These are phyloP conservation scores for Chymomyza amoena DNA, from an alignment of 2,888 invertebrate genomes.

Conservation along the genomic window DNA sequence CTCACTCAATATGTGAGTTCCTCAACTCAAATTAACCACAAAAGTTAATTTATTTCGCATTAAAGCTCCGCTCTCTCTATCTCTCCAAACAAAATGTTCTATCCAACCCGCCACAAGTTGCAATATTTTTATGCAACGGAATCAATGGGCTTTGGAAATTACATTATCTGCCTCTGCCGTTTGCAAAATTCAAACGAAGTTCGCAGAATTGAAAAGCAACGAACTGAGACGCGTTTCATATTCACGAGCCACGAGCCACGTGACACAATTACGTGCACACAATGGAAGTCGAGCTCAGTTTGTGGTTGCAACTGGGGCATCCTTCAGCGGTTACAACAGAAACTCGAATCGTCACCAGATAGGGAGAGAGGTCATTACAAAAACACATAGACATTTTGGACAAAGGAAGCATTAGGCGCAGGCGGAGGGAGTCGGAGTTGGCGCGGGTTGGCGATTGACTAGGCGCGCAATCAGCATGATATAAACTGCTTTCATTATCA, in stretches of 20 bases:
- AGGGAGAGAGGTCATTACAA: slow-evolving; percentile 27
- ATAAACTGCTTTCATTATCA: slow-evolving; percentile 33
- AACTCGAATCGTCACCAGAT: not conserved
- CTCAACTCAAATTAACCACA: too few relatives aligned
- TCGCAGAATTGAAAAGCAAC: slow-evolving; percentile 24
- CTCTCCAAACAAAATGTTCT: not conserved
- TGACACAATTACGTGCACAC: slow-evolving; percentile 51
- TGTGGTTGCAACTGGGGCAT: not conserved
- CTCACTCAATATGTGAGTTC: too few relatives aligned
- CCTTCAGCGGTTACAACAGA: not conserved
- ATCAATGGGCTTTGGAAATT: not conserved
- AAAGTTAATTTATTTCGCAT: too few relatives aligned
- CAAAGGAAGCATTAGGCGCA: not conserved
- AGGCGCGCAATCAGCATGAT: slow-evolving; percentile 27
- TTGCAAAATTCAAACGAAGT: not conserved
- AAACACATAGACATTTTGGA: slow-evolving; percentile 18
- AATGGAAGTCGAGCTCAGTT: slow-evolving; percentile 13
- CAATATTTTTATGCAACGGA: not conserved
- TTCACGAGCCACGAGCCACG: slow-evolving; percentile 60
- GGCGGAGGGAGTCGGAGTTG: not conserved
- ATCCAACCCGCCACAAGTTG: not conserved
- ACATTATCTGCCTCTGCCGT: not conserved
- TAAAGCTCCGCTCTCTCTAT: too few relatives aligned
- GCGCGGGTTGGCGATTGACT: not conserved
- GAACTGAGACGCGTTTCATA: slow-evolving; percentile 39